Base-by-base conservation (phyloP, 1,140 invertebrate genomes). In the Drosophila watanabei region DNA sequence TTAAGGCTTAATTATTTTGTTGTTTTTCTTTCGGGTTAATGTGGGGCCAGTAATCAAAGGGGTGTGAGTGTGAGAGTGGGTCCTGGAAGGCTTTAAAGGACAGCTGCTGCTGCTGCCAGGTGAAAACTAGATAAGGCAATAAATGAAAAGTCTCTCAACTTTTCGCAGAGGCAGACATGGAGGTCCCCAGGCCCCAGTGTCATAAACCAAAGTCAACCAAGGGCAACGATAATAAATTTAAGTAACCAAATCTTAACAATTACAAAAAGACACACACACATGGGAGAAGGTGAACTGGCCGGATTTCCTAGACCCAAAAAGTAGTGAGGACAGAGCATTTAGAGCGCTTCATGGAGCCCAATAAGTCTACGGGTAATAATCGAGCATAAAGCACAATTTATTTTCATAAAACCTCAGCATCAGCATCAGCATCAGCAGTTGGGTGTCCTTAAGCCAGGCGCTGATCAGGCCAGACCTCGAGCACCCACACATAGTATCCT, bases 351-450 rank as follows among this genome's bases (percentile, higher is more conserved):
- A 78, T 69, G 70, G 73, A 73, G 79, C 75, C 84, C 88, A 91
- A 91, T 91, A 91, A 91, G 84, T 91, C 82, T 76, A 88, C 84
- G 82, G 89, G 89, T 91, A 91, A 91, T 91, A 91, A 91, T 91
- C 89, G 84, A 91, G 89, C 84, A 91, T 91, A 91, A 91, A 91
- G 89, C 81, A 88, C 84, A 86, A 91, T 91, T 91, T 91, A 91
- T 91, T 91, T 85, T 91, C 89, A 91, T 89, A 91, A 91, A 91
- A 88, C 84, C 88, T 79, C 83, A 76, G 72, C 76, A 75, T 79
- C 69, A 79, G 77, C 75, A 41, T 48, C 20, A 32, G 35, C n/a
- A n/a, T n/a, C n/a, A n/a, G n/a, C n/a, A n/a, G n/a, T n/a, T n/a
- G n/a, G n/a, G n/a, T 33, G 57, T 28, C 58, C 58, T 30, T 71